phyloP scores from a whole-genome alignment of 2,797 vertebrate species.

The Pipistrellus kuhlii region DNA sequence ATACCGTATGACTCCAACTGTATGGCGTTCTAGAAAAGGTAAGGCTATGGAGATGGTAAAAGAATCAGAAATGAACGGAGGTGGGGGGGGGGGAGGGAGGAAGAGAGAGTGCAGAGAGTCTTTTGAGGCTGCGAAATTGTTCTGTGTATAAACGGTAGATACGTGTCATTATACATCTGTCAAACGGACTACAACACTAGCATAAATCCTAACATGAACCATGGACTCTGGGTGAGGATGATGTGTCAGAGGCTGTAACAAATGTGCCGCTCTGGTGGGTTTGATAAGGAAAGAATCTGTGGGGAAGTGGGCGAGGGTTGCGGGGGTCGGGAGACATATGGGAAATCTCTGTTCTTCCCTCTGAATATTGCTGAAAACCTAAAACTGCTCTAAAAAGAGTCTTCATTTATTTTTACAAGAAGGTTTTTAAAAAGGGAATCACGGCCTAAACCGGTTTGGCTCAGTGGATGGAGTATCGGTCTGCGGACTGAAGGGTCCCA shows the following conservation, averaged over 20 bases:
- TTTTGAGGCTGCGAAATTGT: not conserved
- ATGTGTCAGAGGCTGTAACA: rapidly evolving
- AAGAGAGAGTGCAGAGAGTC: not conserved
- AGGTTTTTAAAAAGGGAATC: not conserved
- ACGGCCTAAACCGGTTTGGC: not conserved
- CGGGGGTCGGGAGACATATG: rapidly evolving
- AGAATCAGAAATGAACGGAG: too few species aligned
- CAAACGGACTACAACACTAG: not conserved
- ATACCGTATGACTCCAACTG: not conserved
- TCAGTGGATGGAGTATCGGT: too few species aligned
- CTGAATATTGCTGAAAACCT: not conserved
- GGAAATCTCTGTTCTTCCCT: not conserved
- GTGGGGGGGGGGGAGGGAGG: not conserved
- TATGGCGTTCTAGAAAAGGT: not conserved
- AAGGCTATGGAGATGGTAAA: not conserved
- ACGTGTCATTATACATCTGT: not conserved
- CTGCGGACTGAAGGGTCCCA: too few species aligned
- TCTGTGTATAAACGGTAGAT: rapidly evolving
- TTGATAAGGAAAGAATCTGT: rapidly evolving
- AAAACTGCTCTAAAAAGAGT: not conserved
- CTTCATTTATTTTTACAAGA: not conserved
- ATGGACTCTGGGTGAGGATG: not conserved
- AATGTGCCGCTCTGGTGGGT: not conserved
- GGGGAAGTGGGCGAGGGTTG: too few species aligned
- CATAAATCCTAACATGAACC: not conserved